These are phyloP conservation scores for Natrix natrix DNA, from an alignment of 2,797 vertebrate genomes.

Conservation along the genomic window DNA sequence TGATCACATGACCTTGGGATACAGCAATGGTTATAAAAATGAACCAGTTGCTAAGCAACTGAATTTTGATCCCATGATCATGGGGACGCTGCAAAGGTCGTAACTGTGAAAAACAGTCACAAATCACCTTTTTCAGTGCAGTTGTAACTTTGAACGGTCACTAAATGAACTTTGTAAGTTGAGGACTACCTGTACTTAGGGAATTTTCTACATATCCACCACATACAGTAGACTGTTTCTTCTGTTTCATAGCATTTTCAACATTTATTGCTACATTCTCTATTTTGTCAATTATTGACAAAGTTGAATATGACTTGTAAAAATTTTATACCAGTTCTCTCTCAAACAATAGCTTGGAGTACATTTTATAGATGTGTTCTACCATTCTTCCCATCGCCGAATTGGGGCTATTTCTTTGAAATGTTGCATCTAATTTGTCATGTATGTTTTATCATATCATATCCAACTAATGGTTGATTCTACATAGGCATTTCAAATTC, in stretches of 20 bases:
- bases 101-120: too few relatives aligned
- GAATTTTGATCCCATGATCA: too few relatives aligned
- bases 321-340: background rate
- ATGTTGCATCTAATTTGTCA: background rate
- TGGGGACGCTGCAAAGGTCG: too few relatives aligned
- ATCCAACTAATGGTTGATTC: background rate
- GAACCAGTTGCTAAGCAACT: too few relatives aligned
- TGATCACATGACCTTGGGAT: too few relatives aligned
- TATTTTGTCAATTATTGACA: background rate
- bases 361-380: background rate
- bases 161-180: too few relatives aligned
- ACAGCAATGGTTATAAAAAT: too few relatives aligned
- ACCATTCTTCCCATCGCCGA: background rate
- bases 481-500: background rate
- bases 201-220: background rate
- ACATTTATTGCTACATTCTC: background rate
- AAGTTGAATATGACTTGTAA: background rate
- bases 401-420: background rate
- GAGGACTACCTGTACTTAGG: background rate
- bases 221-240: background rate
- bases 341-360: background rate
- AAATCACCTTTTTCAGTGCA: too few relatives aligned
- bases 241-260: background rate
- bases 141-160: too few relatives aligned
- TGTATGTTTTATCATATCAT: background rate